phyloP scores from a whole-genome alignment of 2,888 invertebrate genomes.

The Carterocephalus palaemon region DNA sequence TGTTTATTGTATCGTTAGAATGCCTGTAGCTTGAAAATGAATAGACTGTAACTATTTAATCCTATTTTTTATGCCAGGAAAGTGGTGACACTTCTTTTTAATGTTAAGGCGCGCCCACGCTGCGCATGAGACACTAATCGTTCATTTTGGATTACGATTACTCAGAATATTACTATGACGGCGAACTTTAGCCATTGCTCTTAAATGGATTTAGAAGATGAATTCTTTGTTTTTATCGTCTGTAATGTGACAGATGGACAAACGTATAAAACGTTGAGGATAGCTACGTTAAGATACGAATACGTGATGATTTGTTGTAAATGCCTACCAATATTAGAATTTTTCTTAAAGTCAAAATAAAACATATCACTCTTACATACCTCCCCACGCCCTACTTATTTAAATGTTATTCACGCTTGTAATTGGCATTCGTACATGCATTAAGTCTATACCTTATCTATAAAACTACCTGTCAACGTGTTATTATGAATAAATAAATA shows the following conservation, averaged over 20 bases:
- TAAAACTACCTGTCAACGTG: too few species aligned
- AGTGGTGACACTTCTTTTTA: constrained; percentile 17
- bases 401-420: too few species aligned
- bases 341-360: too few species aligned
- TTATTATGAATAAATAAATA: too few species aligned
- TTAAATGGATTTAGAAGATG: constrained; percentile 58
- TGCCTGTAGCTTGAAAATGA: neutral
- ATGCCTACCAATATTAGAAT: neutral
- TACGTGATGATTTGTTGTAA: neutral
- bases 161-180: constrained; percentile 64
- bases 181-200: constrained; percentile 60
- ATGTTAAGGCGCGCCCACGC: constrained; percentile 66
- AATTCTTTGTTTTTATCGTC: constrained; percentile 25
- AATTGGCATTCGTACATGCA: too few species aligned
- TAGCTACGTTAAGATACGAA: neutral
- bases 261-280: constrained; percentile 11
- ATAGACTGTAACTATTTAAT: constrained; percentile 1
- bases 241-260: constrained; percentile 21
- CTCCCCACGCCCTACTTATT: too few species aligned
- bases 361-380: too few species aligned
- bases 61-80: neutral
- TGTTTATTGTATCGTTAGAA: neutral
- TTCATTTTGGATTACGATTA: constrained; percentile 68
- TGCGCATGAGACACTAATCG: constrained; percentile 60
- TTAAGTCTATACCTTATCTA: too few species aligned